Evolutionary conservation across 2,797 vertebrate genomes (phyloP), one percentile per base, ranked within the genome.

Genomic region (Melanotaenia nigrans): DNA sequence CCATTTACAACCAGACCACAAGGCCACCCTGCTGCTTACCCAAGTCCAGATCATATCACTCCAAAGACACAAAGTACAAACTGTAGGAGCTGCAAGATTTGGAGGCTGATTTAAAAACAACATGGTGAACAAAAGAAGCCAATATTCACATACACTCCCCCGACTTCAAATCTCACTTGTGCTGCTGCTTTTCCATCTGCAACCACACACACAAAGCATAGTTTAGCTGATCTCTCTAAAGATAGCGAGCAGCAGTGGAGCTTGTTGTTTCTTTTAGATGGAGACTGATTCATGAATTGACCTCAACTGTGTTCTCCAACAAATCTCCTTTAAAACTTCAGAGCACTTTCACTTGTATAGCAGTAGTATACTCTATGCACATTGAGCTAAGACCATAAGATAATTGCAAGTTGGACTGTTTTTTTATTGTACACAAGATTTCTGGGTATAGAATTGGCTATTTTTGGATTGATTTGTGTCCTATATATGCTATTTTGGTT

Each of bases 281-380:
- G 75, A 85, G 77, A 71, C 79, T 79, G 84, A 89, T 84, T 91
- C 79, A 80, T 79, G 77, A 84, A 77, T 74, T 83, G 81, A 92
- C 87, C 89, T 92, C 84, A 82, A 84, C 63, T 85, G 66, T 40
- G 57, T 78, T 83, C 71, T 71, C 75, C 63, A 54, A 76, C 74
- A 84, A 81, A 81, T 71, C 75, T 79, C 49, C 54, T 72, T 67
- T 57, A 56, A 79, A 68, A 60, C 71, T 40, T 16, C 49, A 22
- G 3, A 42, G 4, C 61, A 59, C 59, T 78, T 85, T 60, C 58
- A 3, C 33, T 25, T 10, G 11, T 73, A 68, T 18, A 30, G 25
- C 1, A 18, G 58, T 58, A 65, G 64, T 71, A 67, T 8, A 42
- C 6, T 35, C 5, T 33, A 47, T 61, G 58, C 0, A 14, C 38